Evolutionary conservation across 1,140 invertebrate genomes (phyloP).

Genomic region (Marisa cornuarietis): DNA sequence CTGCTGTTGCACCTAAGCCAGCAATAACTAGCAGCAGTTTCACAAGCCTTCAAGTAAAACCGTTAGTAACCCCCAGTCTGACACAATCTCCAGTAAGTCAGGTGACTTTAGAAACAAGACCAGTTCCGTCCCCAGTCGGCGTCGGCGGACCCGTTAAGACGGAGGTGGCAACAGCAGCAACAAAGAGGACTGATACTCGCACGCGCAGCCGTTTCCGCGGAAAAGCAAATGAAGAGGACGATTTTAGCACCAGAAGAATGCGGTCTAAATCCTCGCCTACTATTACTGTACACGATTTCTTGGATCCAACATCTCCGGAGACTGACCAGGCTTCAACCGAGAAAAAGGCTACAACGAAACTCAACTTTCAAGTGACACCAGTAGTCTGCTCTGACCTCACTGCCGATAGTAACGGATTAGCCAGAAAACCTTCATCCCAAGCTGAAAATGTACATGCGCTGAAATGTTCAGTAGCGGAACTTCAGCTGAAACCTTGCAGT

Average conservation of each 20-base stretch:
- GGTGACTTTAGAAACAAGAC: too few relatives aligned
- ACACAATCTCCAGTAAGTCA: too few relatives aligned
- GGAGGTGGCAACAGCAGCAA: constrained; percentile 21
- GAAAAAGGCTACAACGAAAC: background rate
- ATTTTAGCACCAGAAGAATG: constrained; percentile 16
- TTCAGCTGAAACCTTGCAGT: constrained; percentile 2
- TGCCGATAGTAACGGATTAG: background rate
- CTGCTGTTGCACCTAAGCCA: constrained; percentile 4
- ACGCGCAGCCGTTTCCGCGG: constrained; percentile 28
- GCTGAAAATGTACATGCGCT: constrained; percentile 9
- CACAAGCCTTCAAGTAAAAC: too few relatives aligned
- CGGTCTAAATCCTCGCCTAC: constrained; percentile 32
- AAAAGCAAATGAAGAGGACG: constrained; percentile 28
- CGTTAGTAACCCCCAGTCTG: too few relatives aligned
- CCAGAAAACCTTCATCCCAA: constrained; percentile 19
- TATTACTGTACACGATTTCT: constrained; percentile 7
- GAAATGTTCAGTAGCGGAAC: constrained; percentile 14
- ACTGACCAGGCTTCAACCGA: background rate
- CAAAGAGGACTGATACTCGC: constrained; percentile 17
- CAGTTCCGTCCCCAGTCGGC: too few relatives aligned
- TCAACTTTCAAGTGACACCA: constrained; percentile 10
- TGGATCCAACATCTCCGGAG: background rate
- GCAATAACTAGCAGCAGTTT: too few relatives aligned
- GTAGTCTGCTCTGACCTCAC: background rate
- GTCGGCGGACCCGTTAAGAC: background rate